phyloP scores from a whole-genome alignment of 2,113 vertebrate species.

The Erpornis zantholeuca region DNA sequence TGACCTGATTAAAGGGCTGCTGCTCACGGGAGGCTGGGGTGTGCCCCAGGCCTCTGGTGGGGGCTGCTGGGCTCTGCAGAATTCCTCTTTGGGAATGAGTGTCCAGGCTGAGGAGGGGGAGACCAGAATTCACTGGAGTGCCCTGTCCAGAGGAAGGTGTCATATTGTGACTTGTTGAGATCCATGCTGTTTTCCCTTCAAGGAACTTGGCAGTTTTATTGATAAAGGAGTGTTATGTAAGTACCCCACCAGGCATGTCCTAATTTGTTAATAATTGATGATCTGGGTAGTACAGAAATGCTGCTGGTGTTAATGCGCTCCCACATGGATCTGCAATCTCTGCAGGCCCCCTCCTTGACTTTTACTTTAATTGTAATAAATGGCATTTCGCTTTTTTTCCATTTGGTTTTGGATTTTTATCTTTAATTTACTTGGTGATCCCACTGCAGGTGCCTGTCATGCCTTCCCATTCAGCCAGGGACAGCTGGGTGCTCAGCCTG shows the following conservation, averaged over 20 bases:
- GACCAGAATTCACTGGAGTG: neutral
- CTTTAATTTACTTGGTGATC: neutral
- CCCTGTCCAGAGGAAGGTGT: neutral
- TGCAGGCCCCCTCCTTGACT: neutral
- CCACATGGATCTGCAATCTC: neutral
- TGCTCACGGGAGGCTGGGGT: neutral
- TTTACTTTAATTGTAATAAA: neutral
- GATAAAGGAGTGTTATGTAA: slow-evolving; percentile 29
- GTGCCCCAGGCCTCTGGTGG: fast-evolving
- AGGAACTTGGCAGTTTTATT: slow-evolving; percentile 2
- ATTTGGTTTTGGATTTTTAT: neutral
- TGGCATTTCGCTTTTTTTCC: neutral
- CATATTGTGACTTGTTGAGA: neutral
- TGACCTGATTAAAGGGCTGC: slow-evolving; percentile 23
- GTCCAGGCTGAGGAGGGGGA: neutral
- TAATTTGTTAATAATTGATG: slow-evolving; percentile 55
- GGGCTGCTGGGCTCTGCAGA: neutral
- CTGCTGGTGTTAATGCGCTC: neutral
- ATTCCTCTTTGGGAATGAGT: neutral
- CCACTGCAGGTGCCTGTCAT: fast-evolving
- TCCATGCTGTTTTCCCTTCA: neutral
- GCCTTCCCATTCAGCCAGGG: neutral
- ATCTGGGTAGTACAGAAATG: neutral
- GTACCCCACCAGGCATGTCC: slow-evolving; percentile 7
- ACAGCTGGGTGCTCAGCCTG: neutral